Evolutionary conservation across 35 echinoderm and acorn worm genomes (phyloP), one percentile per base, ranked within the genome.

Genomic region (Ophioderma brevispina): DNA sequence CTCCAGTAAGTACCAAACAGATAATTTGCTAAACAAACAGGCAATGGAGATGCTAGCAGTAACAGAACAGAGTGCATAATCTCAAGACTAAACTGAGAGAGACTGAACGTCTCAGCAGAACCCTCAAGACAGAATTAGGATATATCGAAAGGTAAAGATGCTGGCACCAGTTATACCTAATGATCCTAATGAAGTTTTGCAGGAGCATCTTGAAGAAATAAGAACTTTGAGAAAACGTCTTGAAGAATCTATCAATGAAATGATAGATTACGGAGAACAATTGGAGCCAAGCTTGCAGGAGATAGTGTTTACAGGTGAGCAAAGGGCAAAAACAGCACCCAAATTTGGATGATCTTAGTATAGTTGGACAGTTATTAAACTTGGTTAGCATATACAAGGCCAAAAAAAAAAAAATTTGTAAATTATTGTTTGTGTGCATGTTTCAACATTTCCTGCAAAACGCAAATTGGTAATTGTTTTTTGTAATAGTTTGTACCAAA

Each of bases 71-170:
- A 96, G n/a, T 92, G 1, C n/a, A 55, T 11, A 86, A 89, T n/a
- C 55, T 96, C 18, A 76, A 89, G 55, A 43, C 86, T 18, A 96
- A 90, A 64, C 87, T 96, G 0, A 78, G 81, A 32, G 86, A 96
- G 39, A 92, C 76, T 33, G 80, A 96, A 32, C 76, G 82, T 23
- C 70, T 92, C 36, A 84, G 85, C 19, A 82, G 32, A 13, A 84
- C 94, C 33, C 70, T 95, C 0, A 90, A 93, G 55, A 85, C 87
- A 25, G 97, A 99, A 64, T 89, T 99, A 28, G 93, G 93, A 82
- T 92, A 1, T 96, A 96, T 81, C 78, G 82, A 35, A 80, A 92
- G 40, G 76, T 96, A 15, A n/a, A n/a, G n/a, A n/a, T n/a, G n/a
- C n/a, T n/a, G n/a, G n/a, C n/a, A 46, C 1, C 40, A 83, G 31